These are phyloP conservation scores for Cydia fagiglandana DNA, from an alignment of 1,140 invertebrate species.

Conservation along the genomic window DNA sequence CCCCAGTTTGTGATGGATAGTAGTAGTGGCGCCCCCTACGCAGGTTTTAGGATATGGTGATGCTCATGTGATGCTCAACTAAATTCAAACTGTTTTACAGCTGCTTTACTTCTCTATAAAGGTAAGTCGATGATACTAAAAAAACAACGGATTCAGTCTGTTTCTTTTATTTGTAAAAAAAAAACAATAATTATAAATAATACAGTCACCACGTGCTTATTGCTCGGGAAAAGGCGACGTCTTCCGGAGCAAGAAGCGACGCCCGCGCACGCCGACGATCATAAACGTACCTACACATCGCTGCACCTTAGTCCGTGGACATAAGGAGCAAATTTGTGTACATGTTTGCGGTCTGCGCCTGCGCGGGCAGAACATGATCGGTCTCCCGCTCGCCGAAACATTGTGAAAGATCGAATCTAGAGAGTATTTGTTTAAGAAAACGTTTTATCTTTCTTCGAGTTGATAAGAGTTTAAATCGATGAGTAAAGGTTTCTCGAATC, in stretches of 20 bases:
- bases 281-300: not conserved
- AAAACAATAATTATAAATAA: conserved; percentile 69
- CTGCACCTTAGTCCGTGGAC: not conserved
- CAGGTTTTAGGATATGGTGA: too few species aligned
- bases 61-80: too few species aligned
- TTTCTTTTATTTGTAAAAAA: conserved; percentile 76
- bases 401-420: not conserved
- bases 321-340: not conserved
- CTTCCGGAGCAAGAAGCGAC: conserved; percentile 76
- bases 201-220: conserved; percentile 73
- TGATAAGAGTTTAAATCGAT: not conserved
- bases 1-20: too few species aligned
- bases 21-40: too few species aligned
- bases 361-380: not conserved
- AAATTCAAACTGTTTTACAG: too few species aligned
- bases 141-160: conserved; percentile 66
- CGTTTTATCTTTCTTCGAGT: not conserved
- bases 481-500: too few species aligned
- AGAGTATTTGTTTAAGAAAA: not conserved
- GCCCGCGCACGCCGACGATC: conserved; percentile 35
- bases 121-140: not conserved
- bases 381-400: conserved; percentile 5
- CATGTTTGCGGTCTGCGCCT: not conserved
- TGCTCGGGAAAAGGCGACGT: conserved; percentile 74
- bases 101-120: too few species aligned